Base-by-base conservation (phyloP, 2,888 invertebrate species). In the Blera fallax region DNA sequence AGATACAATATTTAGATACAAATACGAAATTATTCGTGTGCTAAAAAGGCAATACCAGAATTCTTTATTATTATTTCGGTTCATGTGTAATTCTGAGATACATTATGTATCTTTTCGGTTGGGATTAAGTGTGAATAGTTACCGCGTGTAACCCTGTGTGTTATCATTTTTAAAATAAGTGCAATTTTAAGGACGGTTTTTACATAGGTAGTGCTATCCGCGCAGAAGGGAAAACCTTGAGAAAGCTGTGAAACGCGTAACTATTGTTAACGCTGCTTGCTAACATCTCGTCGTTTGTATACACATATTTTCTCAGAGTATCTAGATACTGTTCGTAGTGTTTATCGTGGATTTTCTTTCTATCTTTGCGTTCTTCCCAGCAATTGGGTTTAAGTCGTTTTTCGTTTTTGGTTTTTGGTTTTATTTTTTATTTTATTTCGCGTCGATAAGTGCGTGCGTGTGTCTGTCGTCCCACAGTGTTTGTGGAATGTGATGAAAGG, bases 231-330 rank as follows among this genome's bases (percentile, higher is more conserved):
- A 62, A 73, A 67, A 69, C 79, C 73, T 83, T 83, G 62, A 73
- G 77, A 74, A 80, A 80, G 80, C 62, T 62, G 29, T 37, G 64
- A 69, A 56, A 84, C 64, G 74, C 74, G 67, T 73, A 67, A 48
- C 48, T 40, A n/a, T n/a, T 78, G 24, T 65, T 48, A 27, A 56
- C 37, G 56, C 43, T 54, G 62, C 56, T 64, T 54, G 62, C 56
- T 64, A 37, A 52, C 32, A 52, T 69, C 18, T 50, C 27, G 14
- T 14, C 60, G n/a, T n/a, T n/a, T n/a, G n/a, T 56, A 21, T 72
- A 27, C 52, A 56, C 40, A 24, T 10, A 64, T 56, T 76, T 81
- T 64, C 76, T 48, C 34, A 16, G 0, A 29, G 7, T 34, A 5
- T 10, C n/a, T 45, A 62, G 37, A 56, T 27, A 65, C 54, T 64